Percentiles rank a stretch among this genome's conserved stretches.
Conservation (phyloP, 2,888 invertebrate species). For the Fissipunctia ypsillon region DNA sequence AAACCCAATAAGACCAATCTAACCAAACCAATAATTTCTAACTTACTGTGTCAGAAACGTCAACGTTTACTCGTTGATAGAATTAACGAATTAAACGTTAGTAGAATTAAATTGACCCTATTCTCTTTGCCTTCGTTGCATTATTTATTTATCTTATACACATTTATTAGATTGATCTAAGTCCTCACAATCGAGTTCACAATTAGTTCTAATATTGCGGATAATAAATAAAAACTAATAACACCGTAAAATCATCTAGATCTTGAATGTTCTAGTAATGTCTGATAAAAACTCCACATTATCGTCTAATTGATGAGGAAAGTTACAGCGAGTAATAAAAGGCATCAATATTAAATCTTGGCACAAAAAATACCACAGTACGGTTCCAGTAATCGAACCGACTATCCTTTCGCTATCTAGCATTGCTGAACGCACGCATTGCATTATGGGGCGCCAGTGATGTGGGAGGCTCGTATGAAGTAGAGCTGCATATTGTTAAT, state of each 20-base stretch:
- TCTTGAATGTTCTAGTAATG: constrained; percentile 34
- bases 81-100: too few relatives aligned
- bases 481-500: neutral
- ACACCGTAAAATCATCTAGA: constrained; percentile 30
- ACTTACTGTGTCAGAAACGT: neutral
- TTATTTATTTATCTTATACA: constrained; percentile 7
- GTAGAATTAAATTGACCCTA: neutral
- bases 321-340: constrained; percentile 50
- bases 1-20: too few relatives aligned
- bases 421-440: constrained; percentile 55
- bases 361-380: constrained; percentile 45
- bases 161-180: neutral
- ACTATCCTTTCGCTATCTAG: constrained; percentile 60
- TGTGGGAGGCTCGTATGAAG: constrained; percentile 29
- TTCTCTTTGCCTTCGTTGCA: neutral
- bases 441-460: constrained; percentile 52
- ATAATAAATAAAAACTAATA: constrained; percentile 37
- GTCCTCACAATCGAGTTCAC: constrained; percentile 11
- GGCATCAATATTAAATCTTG: constrained; percentile 55
- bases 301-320: constrained; percentile 51
- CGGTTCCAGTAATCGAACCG: constrained; percentile 60
- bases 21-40: too few relatives aligned
- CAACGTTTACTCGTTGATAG: neutral
- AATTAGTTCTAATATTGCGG: constrained; percentile 44
- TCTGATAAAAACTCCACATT: constrained; percentile 28